A percentile compares a stretch with the other conserved stretches of the same genome.
These are phyloP conservation scores for Drosophila phalerata DNA, from an alignment of 2,888 invertebrate species.

Conservation along the genomic window DNA sequence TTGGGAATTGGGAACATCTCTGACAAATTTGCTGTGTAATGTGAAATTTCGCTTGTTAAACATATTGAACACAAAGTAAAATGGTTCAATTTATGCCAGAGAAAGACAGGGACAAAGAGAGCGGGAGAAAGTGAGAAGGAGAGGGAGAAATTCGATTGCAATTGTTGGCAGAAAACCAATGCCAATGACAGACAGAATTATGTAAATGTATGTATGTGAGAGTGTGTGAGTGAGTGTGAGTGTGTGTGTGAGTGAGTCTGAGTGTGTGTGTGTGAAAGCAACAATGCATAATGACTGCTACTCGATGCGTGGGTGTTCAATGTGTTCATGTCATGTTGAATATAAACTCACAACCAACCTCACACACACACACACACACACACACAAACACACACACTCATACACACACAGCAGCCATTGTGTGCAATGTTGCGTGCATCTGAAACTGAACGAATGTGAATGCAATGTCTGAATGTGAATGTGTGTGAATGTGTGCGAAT, in stretches of 20 bases:
- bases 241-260: constrained; percentile 18
- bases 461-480: constrained; percentile 5
- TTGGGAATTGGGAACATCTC: constrained; percentile 27
- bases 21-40: constrained; percentile 54
- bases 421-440: constrained; percentile 68
- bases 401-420: constrained; percentile 48
- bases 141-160: constrained; percentile 41
- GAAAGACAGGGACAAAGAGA: constrained; percentile 4
- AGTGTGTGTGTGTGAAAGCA: constrained; percentile 54
- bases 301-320: constrained; percentile 77
- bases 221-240: constrained; percentile 17
- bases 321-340: constrained; percentile 77
- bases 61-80: constrained; percentile 79
- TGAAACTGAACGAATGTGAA: constrained; percentile 48
- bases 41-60: constrained; percentile 69
- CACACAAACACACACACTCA: constrained; percentile 6
- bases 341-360: constrained; percentile 41
- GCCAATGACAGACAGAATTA: constrained; percentile 69
- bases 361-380: constrained; percentile 4
- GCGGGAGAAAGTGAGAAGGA: not conserved
- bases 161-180: constrained; percentile 74
- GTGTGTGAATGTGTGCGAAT: constrained; percentile 3
- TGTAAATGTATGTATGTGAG: constrained; percentile 59
- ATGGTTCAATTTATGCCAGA: constrained; percentile 68
- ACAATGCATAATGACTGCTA: constrained; percentile 77